Base-by-base conservation (phyloP, 2,113 vertebrate genomes). In the Chiloscyllium plagiosum region DNA sequence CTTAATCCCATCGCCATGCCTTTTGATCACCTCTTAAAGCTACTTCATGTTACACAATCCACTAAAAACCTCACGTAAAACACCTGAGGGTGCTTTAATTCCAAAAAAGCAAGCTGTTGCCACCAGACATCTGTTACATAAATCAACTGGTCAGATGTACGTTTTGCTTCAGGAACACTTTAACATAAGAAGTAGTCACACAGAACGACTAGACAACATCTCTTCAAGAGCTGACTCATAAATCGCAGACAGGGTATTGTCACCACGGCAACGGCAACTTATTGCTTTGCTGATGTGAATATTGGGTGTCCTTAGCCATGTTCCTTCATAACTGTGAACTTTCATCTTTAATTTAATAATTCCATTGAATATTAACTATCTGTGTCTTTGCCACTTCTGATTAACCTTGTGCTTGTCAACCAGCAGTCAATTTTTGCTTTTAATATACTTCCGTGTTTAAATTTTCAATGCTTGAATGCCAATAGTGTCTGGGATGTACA, bases 281-380 rank as follows among this genome's bases (percentile, higher is more conserved):
- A 29, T 65, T 56, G 26, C 87, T 61, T 61, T 56, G 29, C 87
- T 92, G 87, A 65, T 92, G 29, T n/a, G 52, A 92, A 22, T 15
- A 33, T 33, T 65, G 56, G 52, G 29, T n/a, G 52, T 56, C 50
- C 86, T 89, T n/a, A 61, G 56, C 52, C 29, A 65, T 0, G 17
- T 92, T 65, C 87, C 52, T 89, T 89, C 26, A 56, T 26, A 89
- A 89, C 80, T 19, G 29, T 0, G 29, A 33, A 61, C 87, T 92
- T 92, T 61, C 87, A 61, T 65, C 87, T 61, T 92, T 56, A 92
- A 61, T n/a, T 61, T 92, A 65, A 33, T 61, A 90, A 92, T n/a
- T 61, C 15, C 29, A 29, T 65, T 92, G 56, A 92, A 61, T 33
- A 92, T 92, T 65, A 92, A 92, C 56, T 92, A 65, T 92, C 87